Percentiles rank a stretch among this genome's conserved stretches.
phyloP scores from a whole-genome alignment of 2,113 vertebrate genomes.

The Mastomys coucha region DNA sequence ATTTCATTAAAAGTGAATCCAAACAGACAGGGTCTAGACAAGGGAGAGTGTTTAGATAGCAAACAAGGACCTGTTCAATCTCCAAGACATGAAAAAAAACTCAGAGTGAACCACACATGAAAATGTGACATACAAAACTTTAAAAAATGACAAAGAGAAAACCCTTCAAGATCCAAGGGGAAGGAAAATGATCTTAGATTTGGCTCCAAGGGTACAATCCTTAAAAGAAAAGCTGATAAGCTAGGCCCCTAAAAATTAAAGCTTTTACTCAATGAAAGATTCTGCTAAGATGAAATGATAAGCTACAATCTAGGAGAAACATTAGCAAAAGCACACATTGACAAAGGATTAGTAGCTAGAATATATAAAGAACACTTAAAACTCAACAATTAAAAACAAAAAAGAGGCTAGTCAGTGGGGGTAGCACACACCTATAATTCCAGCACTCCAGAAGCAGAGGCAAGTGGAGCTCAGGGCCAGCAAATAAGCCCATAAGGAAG shows the following conservation, averaged over 20 bases:
- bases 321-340: neutral
- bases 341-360: conserved; percentile 23
- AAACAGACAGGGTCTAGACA: neutral
- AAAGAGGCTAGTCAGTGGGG: neutral
- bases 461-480: no score
- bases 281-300: conserved; percentile 5
- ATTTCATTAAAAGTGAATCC: neutral
- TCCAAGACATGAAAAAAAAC: neutral
- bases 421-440: no score
- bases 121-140: neutral
- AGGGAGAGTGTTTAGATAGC: no score
- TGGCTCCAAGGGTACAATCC: neutral
- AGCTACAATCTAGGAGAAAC: neutral
- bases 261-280: neutral
- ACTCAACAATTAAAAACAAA: neutral
- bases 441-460: no score
- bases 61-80: neutral
- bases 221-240: conserved; percentile 42
- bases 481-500: conserved; percentile 26
- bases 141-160: neutral
- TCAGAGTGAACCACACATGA: neutral
- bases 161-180: neutral
- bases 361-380: conserved; percentile 27
- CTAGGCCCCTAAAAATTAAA: neutral
- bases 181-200: neutral